Evolutionary conservation across 2,888 invertebrate genomes (phyloP), one percentile per base, ranked within the genome.

Genomic region (Yponomeuta sedellus): DNA sequence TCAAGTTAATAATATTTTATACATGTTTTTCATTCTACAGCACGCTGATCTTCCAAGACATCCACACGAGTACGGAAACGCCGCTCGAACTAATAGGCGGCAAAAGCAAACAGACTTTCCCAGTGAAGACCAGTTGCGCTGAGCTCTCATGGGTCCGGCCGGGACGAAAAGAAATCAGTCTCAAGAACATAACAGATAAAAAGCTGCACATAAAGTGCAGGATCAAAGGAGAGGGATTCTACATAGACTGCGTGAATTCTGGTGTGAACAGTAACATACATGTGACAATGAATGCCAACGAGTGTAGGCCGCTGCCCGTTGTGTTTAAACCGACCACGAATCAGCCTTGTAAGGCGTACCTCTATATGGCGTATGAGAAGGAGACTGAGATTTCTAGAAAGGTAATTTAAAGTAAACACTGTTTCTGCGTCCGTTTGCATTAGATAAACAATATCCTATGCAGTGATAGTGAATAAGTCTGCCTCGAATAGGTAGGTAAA

Each of bases 101-200:
- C 1, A 66, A 72, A 1, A 84, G 85, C 0, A 79, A 75, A 56
- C 78, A 80, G 70, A 67, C 71, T 0, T 91, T 90, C 68, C 90
- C 90, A 0, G 82, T 91, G 25, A 88, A 88, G 69, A 88, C 87
- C 0, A 90, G 82, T 68, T 74, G 79, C 69, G 77, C 72, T 56
- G 73, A 74, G 0, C 73, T 91, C 69, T 86, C 88, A 0, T 91
- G 87, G 85, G 83, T 89, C 4, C 77, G 84, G 1, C 66, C 79
- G 0, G 89, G 85, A 0, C 72, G 86, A 10, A 90, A 87, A 66
- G 88, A 90, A 64, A 73, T 91, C 1, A 89, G 86, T 66, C 68
- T 91, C 66, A 88, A 88, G 70, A 91, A 89, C 67, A 76, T 74
- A 0, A 76, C 77, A 0, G 77, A 87, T 34, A 85, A 78, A 64